Base-by-base conservation (phyloP, 2,113 vertebrate genomes). In the Platycercus adscitus region DNA sequence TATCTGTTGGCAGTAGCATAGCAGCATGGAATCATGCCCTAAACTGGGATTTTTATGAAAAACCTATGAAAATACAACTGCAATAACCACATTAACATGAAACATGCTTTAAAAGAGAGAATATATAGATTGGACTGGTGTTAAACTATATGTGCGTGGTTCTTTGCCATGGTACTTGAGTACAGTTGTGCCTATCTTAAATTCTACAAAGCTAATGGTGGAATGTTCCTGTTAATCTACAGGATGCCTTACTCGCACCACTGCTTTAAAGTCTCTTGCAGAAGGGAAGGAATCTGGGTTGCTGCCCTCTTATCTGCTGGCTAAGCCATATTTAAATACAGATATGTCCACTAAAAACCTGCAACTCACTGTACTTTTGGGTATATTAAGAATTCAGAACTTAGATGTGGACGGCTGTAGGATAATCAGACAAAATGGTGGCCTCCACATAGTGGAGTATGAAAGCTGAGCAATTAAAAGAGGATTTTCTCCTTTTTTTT, bases 391-490 rank as follows among this genome's bases (percentile, higher is more conserved):
- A 71, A 84, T 93, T 76, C 0, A 3, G 16, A 21, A 41, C 41
- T 68, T 84, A 66, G 70, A 55, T 43, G 47, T 64, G 35, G 33
- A 83, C 66, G 50, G 11, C 39, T 49, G 10, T 43, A 25, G 14
- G 28, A 58, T 82, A 35, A 60, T 81, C 1, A 7, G 55, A 44
- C 26, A 47, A 19, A 81, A 65, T 77, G 41, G 29, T 76, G 37
- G 23, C 78, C 44, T 77, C 41, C 29, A 76, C 61, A 68, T 86
- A 78, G 2, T 7, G 3, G 35, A 65, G 14, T 61, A 91, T 44
- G 44, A 73, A 89, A 77, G 81, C 9, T 77, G 41, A 85, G 66
- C 81, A 92, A 80, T 92, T 87, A 95, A 52, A 56, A 93, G 35
- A 69, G 39, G 25, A 19, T 26, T 37, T 28, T 43, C 21, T 58